Evolutionary conservation across 2,113 vertebrate genomes (phyloP).

Genomic region (Nanorana parkeri): DNA sequence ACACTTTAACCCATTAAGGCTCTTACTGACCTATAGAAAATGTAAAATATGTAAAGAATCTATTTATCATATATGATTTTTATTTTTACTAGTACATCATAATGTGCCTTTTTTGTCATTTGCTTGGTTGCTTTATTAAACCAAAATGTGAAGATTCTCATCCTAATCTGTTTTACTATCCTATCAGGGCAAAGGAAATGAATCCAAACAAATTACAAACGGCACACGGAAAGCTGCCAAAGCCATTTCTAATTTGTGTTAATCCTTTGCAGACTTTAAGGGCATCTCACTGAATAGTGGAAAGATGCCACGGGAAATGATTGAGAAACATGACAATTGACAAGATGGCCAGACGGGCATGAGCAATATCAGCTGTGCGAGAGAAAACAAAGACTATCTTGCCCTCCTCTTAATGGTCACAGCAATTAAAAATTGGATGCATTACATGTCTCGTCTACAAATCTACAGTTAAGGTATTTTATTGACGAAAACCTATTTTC

Average conservation of each 20-base stretch:
- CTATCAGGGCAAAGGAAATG: constrained; percentile 56
- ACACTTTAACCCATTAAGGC: too few species aligned
- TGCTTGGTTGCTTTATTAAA: constrained; percentile 48
- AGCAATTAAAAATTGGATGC: constrained; percentile 56
- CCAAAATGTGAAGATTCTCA: constrained; percentile 52
- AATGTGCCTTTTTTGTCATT: constrained; percentile 47
- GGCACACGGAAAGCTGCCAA: constrained; percentile 55
- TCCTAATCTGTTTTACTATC: constrained; percentile 58
- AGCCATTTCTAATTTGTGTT: constrained; percentile 58
- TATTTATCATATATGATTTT: constrained; percentile 6
- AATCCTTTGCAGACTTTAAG: constrained; percentile 58
- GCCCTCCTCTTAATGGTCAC: constrained; percentile 56
- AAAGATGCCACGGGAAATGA: constrained; percentile 56
- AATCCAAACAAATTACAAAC: constrained; percentile 58
- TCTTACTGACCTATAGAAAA: not conserved
- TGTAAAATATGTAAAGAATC: not conserved
- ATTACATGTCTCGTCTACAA: constrained; percentile 45
- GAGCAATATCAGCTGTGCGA: constrained; percentile 56
- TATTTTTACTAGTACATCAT: constrained; percentile 15
- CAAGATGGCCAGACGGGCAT: constrained; percentile 57
- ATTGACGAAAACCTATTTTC: not conserved
- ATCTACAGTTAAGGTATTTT: constrained; percentile 44
- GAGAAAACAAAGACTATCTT: constrained; percentile 57
- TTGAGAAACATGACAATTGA: constrained; percentile 59
- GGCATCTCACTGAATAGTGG: constrained; percentile 54